Conservation (phyloP, 2,888 invertebrate species). For the Tipula helvola region DNA sequence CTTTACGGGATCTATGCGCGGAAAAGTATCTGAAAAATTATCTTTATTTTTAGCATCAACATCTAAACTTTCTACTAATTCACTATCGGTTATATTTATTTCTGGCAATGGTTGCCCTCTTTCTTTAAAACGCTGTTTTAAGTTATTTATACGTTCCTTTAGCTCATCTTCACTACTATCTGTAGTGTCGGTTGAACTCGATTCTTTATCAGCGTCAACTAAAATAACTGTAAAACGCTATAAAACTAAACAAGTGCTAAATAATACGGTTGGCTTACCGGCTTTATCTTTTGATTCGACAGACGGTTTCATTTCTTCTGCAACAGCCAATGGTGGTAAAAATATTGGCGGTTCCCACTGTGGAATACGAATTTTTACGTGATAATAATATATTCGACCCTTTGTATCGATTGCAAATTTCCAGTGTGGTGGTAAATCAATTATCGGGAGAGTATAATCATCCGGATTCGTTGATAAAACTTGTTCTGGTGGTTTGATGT, state of each 20-base stretch:
- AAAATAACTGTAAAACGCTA: not conserved
- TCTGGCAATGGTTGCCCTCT: not conserved
- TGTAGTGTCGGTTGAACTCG: constrained; percentile 15
- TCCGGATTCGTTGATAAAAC: constrained; percentile 24
- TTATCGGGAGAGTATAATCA: constrained; percentile 36
- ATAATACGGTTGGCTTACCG: not conserved
- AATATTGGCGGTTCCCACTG: constrained; percentile 63
- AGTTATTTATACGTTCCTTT: not conserved
- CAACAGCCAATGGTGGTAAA: constrained; percentile 32
- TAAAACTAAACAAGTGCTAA: not conserved
- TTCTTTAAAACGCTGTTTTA: not conserved
- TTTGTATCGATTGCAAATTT: constrained; percentile 68
- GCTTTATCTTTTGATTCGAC: not conserved
- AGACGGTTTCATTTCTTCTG: constrained; percentile 19
- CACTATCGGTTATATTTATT: not conserved
- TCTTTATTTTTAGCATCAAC: not conserved
- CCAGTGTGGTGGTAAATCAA: constrained; percentile 75
- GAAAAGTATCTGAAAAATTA: not conserved
- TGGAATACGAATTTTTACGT: constrained; percentile 59
- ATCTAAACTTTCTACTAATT: not conserved
- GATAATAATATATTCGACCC: constrained; percentile 86
- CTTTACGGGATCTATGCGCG: not conserved
- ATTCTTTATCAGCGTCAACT: not conserved
- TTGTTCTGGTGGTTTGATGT: constrained; percentile 24
- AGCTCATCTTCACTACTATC: constrained; percentile 15